Conservation (phyloP, 2,888 invertebrate genomes). For the Dasypogon diadema region DNA sequence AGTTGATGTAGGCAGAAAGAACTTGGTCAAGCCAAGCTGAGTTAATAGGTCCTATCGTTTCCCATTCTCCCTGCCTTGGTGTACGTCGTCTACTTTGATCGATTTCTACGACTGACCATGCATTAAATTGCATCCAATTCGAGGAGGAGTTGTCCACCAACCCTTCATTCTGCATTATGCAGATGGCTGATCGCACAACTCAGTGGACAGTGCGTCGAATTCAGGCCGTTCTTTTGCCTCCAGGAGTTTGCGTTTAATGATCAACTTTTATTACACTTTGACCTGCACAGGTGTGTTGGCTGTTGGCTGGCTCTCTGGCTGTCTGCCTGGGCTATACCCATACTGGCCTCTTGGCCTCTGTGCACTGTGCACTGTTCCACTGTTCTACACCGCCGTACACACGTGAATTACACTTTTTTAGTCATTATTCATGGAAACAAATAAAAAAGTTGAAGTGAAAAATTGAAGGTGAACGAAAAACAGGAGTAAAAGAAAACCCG, state of each 20-base stretch:
- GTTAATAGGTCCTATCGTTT: not conserved
- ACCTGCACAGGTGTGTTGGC: conserved; percentile 38
- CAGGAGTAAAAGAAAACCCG: conserved; percentile 18
- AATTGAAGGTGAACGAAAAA: conserved; percentile 41
- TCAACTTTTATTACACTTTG: conserved; percentile 22
- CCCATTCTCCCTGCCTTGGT: not conserved
- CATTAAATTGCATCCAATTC: conserved; percentile 43
- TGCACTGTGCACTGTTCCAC: not conserved
- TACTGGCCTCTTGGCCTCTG: not conserved
- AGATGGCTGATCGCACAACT: conserved; percentile 3
- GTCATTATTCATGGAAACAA: conserved; percentile 16
- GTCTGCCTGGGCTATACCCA: not conserved
- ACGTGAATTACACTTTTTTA: conserved; percentile 41
- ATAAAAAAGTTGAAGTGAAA: conserved; percentile 26
- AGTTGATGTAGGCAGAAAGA: not conserved
- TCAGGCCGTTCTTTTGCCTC: not conserved
- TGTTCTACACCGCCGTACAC: not conserved
- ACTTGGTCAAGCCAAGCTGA: not conserved
- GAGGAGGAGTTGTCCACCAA: conserved; percentile 7
- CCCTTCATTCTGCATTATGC: conserved; percentile 12
- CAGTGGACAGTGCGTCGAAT: not conserved
- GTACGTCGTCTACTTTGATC: not conserved
- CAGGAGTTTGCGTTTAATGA: conserved; percentile 12
- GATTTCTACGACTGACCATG: conserved; percentile 24
- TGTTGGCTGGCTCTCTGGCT: not conserved